Conservation (phyloP, 1,140 invertebrate species). For the Pseudachorutes palmiensis region DNA sequence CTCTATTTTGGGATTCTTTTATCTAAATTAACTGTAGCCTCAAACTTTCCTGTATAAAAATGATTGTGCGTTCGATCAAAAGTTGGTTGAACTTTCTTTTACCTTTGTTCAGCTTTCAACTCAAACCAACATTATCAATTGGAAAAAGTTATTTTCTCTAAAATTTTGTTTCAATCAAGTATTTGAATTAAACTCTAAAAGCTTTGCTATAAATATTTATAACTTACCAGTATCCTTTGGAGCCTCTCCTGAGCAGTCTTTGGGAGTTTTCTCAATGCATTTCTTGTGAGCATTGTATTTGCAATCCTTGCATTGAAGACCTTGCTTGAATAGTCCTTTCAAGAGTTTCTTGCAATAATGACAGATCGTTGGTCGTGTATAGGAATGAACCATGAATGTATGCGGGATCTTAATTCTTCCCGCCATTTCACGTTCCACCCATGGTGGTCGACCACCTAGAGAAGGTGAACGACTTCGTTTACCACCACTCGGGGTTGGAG, state of each 20-base stretch:
- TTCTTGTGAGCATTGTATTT: constrained; percentile 98
- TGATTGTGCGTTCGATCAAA: no score
- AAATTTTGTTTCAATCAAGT: no score
- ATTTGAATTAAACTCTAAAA: no score
- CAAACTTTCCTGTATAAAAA: no score
- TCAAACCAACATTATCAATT: no score
- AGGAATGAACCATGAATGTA: constrained; percentile 83
- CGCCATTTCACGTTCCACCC: constrained; percentile 64
- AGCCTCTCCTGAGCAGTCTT: constrained; percentile 86
- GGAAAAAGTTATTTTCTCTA: no score
- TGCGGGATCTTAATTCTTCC: constrained; percentile 77
- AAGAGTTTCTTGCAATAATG: constrained; percentile 91
- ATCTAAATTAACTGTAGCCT: no score
- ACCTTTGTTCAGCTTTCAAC: no score
- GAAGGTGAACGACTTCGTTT: constrained; percentile 59
- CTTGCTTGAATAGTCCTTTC: constrained; percentile 91
- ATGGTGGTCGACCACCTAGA: constrained; percentile 57
- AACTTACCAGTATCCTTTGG: constrained; percentile 43
- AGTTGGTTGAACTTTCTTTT: no score
- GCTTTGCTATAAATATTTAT: no score
- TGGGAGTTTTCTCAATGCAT: constrained; percentile 86
- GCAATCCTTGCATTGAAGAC: constrained; percentile 95
- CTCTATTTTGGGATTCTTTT: no score
- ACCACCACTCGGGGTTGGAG: constrained; percentile 29
- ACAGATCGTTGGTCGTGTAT: constrained; percentile 91